Percentiles rank a stretch among this genome's conserved stretches.
phyloP scores from a whole-genome alignment of 2,888 invertebrate species.

The Hyalella azteca region DNA sequence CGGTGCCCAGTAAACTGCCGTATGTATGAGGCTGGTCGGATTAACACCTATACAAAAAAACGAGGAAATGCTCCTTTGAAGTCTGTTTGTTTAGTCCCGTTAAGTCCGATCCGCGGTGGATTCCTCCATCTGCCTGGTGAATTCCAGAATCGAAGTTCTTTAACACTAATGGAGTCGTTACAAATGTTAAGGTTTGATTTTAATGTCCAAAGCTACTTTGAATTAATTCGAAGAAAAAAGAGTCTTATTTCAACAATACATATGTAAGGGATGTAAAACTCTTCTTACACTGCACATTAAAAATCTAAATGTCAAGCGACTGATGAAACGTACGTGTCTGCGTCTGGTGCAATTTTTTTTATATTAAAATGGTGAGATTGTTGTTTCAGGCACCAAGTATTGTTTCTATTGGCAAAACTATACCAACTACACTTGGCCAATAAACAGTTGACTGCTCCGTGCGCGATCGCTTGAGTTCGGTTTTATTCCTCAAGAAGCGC shows the following conservation, averaged over 20 bases:
- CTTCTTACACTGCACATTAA: too few relatives aligned
- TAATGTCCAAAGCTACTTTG: too few relatives aligned
- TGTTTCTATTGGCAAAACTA: background rate
- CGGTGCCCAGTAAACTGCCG: background rate
- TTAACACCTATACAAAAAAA: background rate
- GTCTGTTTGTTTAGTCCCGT: slow-evolving; percentile 11
- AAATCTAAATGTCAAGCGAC: background rate
- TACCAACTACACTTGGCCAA: background rate
- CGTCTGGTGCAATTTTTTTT: background rate
- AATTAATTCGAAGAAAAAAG: too few relatives aligned
- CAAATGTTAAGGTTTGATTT: background rate
- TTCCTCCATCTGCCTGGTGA: background rate
- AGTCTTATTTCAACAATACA: too few relatives aligned
- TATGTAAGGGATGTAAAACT: too few relatives aligned
- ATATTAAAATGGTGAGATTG: background rate
- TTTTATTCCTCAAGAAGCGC: background rate
- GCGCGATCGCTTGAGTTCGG: background rate
- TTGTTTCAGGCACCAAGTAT: background rate
- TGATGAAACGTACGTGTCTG: background rate
- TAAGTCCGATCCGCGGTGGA: background rate
- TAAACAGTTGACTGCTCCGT: background rate
- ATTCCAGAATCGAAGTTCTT: background rate
- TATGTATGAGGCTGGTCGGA: background rate
- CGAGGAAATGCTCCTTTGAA: slow-evolving; percentile 4
- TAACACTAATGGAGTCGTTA: background rate